Percentiles rank a stretch among this genome's conserved stretches.
Evolutionary conservation across 2,888 invertebrate species (phyloP).

Genomic region (Folsomia manolachei): DNA sequence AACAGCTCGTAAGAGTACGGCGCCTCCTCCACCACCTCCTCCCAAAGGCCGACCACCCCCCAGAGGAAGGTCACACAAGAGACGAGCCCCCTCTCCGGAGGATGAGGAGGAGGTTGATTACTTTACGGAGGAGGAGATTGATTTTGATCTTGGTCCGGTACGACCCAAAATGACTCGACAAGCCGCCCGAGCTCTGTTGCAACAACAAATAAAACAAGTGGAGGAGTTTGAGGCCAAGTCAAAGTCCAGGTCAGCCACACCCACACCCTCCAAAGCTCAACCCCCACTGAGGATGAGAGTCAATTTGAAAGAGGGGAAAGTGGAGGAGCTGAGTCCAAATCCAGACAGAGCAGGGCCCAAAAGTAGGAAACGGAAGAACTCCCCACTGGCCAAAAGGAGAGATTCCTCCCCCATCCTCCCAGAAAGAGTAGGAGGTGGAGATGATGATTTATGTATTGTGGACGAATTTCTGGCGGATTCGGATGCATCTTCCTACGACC

Average conservation of each 20-base stretch:
- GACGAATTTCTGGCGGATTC: slow-evolving; percentile 15
- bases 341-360: not conserved
- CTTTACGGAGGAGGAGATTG: not conserved
- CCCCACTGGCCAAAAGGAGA: not conserved
- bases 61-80: slow-evolving; percentile 18
- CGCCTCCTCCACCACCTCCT: not conserved
- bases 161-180: not conserved
- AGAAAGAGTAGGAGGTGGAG: too few species aligned
- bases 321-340: not conserved
- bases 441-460: slow-evolving; percentile 15
- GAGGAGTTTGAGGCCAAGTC: not conserved
- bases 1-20: slow-evolving; percentile 11
- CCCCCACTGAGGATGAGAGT: slow-evolving; percentile 4
- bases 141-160: too few species aligned
- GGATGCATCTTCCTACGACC: slow-evolving; percentile 11
- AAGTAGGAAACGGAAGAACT: not conserved
- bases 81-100: not conserved
- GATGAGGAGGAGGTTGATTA: not conserved
- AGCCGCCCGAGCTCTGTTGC: not conserved
- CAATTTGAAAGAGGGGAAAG: not conserved
- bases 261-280: not conserved
- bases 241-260: not conserved
- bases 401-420: not conserved
- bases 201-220: not conserved
- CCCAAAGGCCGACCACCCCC: slow-evolving; percentile 3